Evolutionary conservation across 2,888 invertebrate genomes (phyloP).

Genomic region (Ochropacha duplaris): DNA sequence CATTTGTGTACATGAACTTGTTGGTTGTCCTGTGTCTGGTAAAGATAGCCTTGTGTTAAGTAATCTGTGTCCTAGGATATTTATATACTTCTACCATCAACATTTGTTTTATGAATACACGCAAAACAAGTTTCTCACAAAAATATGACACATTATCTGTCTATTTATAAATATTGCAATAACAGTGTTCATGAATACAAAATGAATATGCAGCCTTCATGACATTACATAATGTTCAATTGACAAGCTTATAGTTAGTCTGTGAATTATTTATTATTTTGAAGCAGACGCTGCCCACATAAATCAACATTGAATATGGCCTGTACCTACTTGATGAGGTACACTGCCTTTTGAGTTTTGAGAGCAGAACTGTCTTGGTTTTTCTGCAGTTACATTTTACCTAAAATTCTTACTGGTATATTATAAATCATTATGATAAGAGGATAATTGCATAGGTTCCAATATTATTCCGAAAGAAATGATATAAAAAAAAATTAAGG

Average conservation of each 20-base stretch:
- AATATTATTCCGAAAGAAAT: slow-evolving; percentile 9
- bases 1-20: too few species aligned
- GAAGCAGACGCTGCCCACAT: background rate
- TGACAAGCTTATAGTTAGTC: background rate
- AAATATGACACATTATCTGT: background rate
- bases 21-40: too few species aligned
- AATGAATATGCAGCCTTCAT: slow-evolving; percentile 41
- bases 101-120: background rate
- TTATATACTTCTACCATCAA: too few species aligned
- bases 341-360: background rate
- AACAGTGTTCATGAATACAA: background rate
- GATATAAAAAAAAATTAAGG: background rate
- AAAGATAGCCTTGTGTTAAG: too few species aligned
- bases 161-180: background rate
- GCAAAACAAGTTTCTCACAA: background rate
- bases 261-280: background rate
- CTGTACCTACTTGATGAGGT: slow-evolving; percentile 7
- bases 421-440: too few species aligned
- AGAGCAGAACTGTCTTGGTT: background rate
- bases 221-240: slow-evolving; percentile 56
- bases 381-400: background rate
- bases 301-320: background rate
- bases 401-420: too few species aligned
- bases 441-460: background rate
- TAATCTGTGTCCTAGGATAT: too few species aligned